Evolutionary conservation across 2,797 vertebrate species (phyloP), one percentile per base, ranked within the genome.

Genomic region (Chiloscyllium punctatum): DNA sequence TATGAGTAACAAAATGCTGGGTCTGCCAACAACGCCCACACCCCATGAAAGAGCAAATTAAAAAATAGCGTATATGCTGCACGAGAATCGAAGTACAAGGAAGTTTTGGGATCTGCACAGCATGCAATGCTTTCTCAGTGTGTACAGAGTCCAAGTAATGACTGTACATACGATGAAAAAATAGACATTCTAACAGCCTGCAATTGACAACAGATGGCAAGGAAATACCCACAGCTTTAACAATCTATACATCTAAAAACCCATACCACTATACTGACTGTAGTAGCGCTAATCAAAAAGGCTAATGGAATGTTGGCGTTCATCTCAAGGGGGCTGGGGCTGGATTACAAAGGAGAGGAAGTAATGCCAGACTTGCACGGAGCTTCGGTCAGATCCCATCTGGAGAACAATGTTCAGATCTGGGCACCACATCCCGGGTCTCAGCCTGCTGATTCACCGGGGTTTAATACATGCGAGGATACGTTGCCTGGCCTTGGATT

Each of bases 201-300:
- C 90, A 92, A 92, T 92, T 92, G 66, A 92, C 90, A 92, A 69
- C 90, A 92, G 90, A 69, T 92, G 90, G 1, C 18, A 27, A 92
- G 66, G 62, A 92, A 92, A 68, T 92, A 92, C 62, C n/a, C 90
- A 92, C 90, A 25, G n/a, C 62, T 68, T 69, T 92, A 92, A 92
- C 90, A 69, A 42, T 92, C 66, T 66, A 21, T 13, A 69, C 62
- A 92, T 92, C n/a, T 69, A 69, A 92, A 92, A 92, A 42, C 66
- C 66, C 90, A 42, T 15, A 92, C 88, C 90, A 92, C 62, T 42
- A 68, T 69, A 92, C 42, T 92, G 90, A 69, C 90, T 69, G 66
- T 13, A 92, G 90, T 62, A 69, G 66, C n/a, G 23, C 18, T 92
- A 92, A 92, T 69, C 66, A 42, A 92, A 92, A 42, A 92, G 90